Conservation (phyloP, 2,797 vertebrate genomes). For the Melopsittacus undulatus region DNA sequence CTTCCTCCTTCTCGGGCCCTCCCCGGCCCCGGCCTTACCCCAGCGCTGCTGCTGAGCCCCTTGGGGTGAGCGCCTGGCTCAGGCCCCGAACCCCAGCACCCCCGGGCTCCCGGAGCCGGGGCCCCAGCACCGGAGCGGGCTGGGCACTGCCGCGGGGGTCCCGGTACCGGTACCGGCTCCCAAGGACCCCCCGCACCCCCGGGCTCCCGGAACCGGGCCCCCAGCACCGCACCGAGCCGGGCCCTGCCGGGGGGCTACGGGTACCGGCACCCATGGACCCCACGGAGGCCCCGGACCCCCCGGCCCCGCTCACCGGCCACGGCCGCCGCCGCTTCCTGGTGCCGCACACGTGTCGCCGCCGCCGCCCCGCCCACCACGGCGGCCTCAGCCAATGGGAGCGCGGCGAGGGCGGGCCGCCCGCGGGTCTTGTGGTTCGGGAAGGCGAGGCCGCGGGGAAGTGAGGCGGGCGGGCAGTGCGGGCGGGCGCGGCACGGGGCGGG, state of each 20-base stretch:
- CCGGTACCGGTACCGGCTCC: too few relatives aligned
- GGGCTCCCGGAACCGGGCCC: too few relatives aligned
- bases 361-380: slow-evolving; percentile 10
- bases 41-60: neutral
- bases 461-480: slow-evolving; percentile 18
- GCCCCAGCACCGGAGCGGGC: too few relatives aligned
- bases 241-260: too few relatives aligned
- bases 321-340: neutral
- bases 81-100: neutral
- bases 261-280: too few relatives aligned
- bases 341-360: neutral
- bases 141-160: too few relatives aligned
- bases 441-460: neutral
- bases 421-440: slow-evolving; percentile 29
- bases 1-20: accelerated
- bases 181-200: too few relatives aligned
- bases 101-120: too few relatives aligned
- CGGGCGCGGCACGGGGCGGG: neutral
- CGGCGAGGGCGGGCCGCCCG: neutral
- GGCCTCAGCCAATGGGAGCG: neutral
- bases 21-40: neutral
- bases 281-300: too few relatives aligned
- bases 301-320: neutral
- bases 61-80: neutral
- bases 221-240: neutral